Base-by-base conservation (phyloP, 2,113 vertebrate species). In the Alectura lathami region DNA sequence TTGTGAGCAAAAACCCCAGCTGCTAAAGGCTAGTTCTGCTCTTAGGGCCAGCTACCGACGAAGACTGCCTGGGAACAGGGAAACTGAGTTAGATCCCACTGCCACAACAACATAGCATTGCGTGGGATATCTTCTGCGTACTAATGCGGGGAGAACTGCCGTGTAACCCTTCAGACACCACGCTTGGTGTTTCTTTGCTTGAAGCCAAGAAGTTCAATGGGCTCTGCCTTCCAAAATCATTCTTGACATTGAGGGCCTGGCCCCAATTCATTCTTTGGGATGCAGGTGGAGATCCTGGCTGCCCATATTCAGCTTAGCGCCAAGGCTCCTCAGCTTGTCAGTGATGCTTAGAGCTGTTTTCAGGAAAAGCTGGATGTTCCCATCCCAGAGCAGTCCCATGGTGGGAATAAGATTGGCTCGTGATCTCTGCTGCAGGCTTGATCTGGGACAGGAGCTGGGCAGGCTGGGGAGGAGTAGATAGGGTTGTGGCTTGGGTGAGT, bases 21-120 rank as follows among this genome's bases (percentile, higher is more conserved):
- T 32, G 4, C 48, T 50, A 15, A 38, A 34, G 13, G 53, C n/a
- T 59, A 34, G n/a, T 32, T 43, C 0, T 1, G 30, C 5, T 17
- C n/a, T 75, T 27, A n/a, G 48, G 18, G n/a, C 56, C 63, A 42
- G 62, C 62, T 75, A 43, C 53, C 60, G 50, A 11, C 32, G 48
- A 56, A 45, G 66, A 27, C 34, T 29, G 27, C 36, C 29, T 3
- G 9, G 75, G 56, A 57, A 75, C 38, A 34, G 9, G 68, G 54
- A 36, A 62, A 38, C 17, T 2, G 17, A 56, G 11, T 48, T 62
- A 54, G 38, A 54, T 36, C 34, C 68, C 62, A 36, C n/a, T 17
- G 21, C n/a, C 2, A 1, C 30, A 72, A 27, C 66, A n/a, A 16
- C 0, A 0, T 32, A 48, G 0, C 1, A 9, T 24, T 26, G 20